Evolutionary conservation across 2,888 invertebrate genomes (phyloP), one percentile per base, ranked within the genome.

Genomic region (Stegana nigrithorax): DNA sequence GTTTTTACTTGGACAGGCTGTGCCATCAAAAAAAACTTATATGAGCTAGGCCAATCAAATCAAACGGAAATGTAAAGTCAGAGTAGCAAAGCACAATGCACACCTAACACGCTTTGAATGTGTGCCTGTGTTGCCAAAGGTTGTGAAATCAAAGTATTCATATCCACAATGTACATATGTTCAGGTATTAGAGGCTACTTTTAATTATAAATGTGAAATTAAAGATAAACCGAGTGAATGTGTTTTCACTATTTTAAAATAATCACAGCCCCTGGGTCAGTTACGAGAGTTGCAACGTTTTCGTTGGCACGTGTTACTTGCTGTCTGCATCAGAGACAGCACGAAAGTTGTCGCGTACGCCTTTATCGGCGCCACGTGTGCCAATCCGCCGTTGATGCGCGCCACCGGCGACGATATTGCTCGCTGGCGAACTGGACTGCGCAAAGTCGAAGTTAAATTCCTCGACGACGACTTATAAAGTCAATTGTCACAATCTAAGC

Each of bases 291-390:
- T 36, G 94, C 89, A 45, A 95, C 83, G 66, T 92, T 90, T 83
- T 96, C 96, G 81, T 93, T 91, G 71, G 92, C 90, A 69, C 94
- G 88, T 1, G 91, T 88, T 58, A 96, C 92, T 87, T 97, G 96
- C 67, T 93, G 90, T 81, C 92, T 92, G 88, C n/a, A n/a, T n/a
- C n/a, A n/a, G 97, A 94, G 1, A 95, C 91, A 80, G 91, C 91
- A 80, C 92, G 93, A 68, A 97, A 94, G 84, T 97, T 97, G 85
- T 97, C 96, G 74, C 94, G 93, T 0, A 93, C 95, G 1, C 95
- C 96, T 87, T 96, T 96, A 83, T 97, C 96, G 19, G 96, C 93
- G 7, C 97, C 96, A 62, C 97, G 88, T 0, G 97, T 97, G 2
- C 94, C 92, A 72, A 97, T 95, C 73, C 96, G 89, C 67, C 96